A percentile compares a stretch with the other conserved stretches of the same genome.
Conservation (phyloP, 2,888 invertebrate species). For the Lithophane leautieri region DNA sequence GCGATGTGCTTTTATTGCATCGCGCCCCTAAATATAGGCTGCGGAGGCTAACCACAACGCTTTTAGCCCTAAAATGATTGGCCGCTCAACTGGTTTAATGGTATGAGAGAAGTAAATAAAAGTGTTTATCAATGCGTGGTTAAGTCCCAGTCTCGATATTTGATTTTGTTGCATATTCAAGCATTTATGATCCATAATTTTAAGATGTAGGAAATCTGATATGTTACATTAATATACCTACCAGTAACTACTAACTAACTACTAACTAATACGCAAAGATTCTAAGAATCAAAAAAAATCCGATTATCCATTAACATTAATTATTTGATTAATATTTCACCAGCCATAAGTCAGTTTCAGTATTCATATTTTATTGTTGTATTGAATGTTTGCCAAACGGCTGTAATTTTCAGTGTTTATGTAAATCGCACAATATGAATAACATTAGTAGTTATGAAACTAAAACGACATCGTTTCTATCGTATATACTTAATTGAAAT, state of each 20-base stretch:
- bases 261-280: neutral
- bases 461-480: constrained; percentile 35
- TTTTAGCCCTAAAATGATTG: constrained; percentile 84
- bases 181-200: neutral
- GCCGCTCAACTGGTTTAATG: constrained; percentile 76
- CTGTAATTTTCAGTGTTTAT: constrained; percentile 35
- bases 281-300: neutral
- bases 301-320: too few relatives aligned
- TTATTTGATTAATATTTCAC: neutral
- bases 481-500: constrained; percentile 42
- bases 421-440: constrained; percentile 32
- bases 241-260: too few relatives aligned
- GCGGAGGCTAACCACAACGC: constrained; percentile 81
- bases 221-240: neutral
- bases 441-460: constrained; percentile 41
- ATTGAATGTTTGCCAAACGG: constrained; percentile 46
- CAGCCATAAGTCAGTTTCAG: neutral
- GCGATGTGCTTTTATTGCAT: constrained; percentile 89
- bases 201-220: neutral
- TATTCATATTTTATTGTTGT: neutral
- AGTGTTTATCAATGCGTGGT: constrained; percentile 32
- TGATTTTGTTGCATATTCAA: neutral
- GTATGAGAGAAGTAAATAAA: constrained; percentile 65
- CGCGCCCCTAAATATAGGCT: constrained; percentile 89
- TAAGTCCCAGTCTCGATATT: neutral